Evolutionary conservation across 1,140 invertebrate species (phyloP).

Genomic region (Atta texana): DNA sequence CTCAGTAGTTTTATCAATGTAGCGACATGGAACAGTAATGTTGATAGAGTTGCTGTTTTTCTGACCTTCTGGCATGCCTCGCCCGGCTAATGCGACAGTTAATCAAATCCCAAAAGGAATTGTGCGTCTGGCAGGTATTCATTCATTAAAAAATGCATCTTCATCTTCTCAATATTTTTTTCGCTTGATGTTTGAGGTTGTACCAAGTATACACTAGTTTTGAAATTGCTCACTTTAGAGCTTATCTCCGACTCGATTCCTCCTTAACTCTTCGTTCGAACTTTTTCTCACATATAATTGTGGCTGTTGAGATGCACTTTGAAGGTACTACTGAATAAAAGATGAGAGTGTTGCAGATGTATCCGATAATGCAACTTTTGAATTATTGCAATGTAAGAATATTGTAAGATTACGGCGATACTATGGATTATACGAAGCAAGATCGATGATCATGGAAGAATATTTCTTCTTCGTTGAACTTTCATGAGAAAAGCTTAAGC

Average conservation of each 20-base stretch:
- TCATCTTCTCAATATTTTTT: not conserved
- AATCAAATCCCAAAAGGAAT: not conserved
- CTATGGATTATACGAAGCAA: not conserved
- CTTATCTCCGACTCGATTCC: not conserved
- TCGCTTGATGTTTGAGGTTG: not conserved
- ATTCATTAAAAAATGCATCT: not conserved
- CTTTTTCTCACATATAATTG: not conserved
- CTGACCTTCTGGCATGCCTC: not conserved
- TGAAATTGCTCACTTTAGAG: not conserved
- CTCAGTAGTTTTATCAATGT: slow-evolving; percentile 19
- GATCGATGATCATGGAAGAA: not conserved
- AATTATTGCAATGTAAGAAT: slow-evolving; percentile 11
- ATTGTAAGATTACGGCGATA: not conserved
- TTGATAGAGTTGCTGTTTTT: not conserved
- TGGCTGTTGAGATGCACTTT: not conserved
- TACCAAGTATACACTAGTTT: not conserved
- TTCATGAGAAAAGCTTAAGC: not conserved
- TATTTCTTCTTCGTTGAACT: slow-evolving; percentile 5
- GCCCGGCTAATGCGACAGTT: not conserved
- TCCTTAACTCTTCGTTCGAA: not conserved
- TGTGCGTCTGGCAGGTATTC: not conserved
- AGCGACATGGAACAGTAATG: not conserved
- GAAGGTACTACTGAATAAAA: slow-evolving; percentile 44
- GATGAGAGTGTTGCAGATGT: slow-evolving; percentile 12
- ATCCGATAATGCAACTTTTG: not conserved